Percentiles rank a stretch among this genome's conserved stretches.
phyloP scores from a whole-genome alignment of 2,888 invertebrate genomes.

The Caradrina kadenii region DNA sequence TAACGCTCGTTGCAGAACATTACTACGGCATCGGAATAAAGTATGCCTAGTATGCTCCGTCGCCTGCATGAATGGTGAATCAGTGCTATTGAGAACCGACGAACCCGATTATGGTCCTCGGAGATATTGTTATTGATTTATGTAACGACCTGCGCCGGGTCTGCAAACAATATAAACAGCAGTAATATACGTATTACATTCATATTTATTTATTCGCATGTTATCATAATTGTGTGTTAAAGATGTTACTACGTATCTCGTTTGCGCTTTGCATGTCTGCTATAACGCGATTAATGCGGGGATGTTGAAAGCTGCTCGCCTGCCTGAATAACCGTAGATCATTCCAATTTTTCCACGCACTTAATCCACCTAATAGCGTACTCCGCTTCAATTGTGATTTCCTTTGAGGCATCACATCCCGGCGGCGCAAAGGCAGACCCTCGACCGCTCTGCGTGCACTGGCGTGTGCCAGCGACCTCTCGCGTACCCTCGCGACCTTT shows the following conservation, averaged over 20 bases:
- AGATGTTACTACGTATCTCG: too few species aligned
- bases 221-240: too few species aligned
- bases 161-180: background rate
- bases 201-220: too few species aligned
- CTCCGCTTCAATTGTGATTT: conserved; percentile 54
- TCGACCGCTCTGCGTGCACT: conserved; percentile 39
- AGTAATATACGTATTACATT: too few species aligned
- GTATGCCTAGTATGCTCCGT: background rate
- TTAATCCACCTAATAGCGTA: conserved; percentile 55
- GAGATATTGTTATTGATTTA: background rate
- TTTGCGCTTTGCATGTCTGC: background rate
- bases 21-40: background rate
- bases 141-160: too few species aligned
- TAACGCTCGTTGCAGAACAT: conserved; percentile 5
- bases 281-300: background rate
- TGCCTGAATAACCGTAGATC: conserved; percentile 6
- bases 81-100: background rate
- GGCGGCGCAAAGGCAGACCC: conserved; percentile 46
- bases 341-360: conserved; percentile 42
- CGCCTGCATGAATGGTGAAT: background rate
- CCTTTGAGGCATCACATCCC: conserved; percentile 43
- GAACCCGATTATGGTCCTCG: background rate
- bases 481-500: conserved; percentile 24
- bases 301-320: conserved; percentile 15
- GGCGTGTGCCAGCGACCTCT: conserved; percentile 26